Evolutionary conservation across 2,113 vertebrate genomes (phyloP).

Genomic region (Ranitomeya variabilis): DNA sequence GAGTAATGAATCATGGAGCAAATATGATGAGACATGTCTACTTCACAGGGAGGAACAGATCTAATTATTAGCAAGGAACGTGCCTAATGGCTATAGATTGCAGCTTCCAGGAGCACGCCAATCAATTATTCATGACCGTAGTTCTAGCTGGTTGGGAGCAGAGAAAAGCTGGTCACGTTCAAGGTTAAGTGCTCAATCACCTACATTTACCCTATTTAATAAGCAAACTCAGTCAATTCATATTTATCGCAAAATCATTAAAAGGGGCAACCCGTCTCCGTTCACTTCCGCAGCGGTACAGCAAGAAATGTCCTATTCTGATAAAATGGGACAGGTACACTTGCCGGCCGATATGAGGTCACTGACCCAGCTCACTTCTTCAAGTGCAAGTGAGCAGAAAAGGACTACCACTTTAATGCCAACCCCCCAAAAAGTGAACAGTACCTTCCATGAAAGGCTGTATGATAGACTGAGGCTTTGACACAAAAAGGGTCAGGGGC

Average conservation of each 20-base stretch:
- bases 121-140: slow-evolving; percentile 41
- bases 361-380: too few relatives aligned
- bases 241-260: neutral
- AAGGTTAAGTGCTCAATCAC: slow-evolving; percentile 21
- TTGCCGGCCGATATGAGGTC: too few relatives aligned
- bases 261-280: neutral
- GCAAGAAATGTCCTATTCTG: too few relatives aligned
- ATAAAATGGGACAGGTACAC: too few relatives aligned
- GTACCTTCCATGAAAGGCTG: too few relatives aligned
- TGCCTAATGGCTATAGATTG: slow-evolving; percentile 43
- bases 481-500: too few relatives aligned
- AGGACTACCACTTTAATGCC: too few relatives aligned
- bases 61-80: neutral
- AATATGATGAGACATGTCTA: neutral
- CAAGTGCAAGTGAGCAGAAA: too few relatives aligned
- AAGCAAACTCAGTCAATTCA: neutral
- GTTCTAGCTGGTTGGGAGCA: neutral
- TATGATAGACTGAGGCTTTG: too few relatives aligned
- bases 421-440: too few relatives aligned
- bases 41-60: slow-evolving; percentile 15
- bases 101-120: slow-evolving; percentile 22
- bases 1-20: neutral
- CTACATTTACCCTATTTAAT: neutral
- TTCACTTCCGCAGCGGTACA: too few relatives aligned
- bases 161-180: neutral